Conservation (phyloP, 2,797 vertebrate species). For the Hipposideros larvatus region DNA sequence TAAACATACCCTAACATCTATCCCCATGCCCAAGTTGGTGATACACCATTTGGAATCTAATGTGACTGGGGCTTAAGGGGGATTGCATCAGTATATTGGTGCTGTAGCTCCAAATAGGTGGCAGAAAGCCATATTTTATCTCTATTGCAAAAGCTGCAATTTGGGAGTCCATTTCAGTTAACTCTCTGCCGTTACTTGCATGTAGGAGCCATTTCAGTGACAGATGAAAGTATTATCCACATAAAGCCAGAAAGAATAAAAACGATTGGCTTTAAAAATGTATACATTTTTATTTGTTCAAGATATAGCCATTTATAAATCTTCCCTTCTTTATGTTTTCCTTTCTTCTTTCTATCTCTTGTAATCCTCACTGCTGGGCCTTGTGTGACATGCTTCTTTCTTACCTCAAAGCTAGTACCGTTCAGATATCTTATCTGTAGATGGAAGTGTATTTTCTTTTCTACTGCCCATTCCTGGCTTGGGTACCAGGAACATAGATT, state of each 20-base stretch:
- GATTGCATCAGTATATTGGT: not conserved
- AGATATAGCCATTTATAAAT: constrained; percentile 1
- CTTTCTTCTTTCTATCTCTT: not conserved
- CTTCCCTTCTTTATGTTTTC: not conserved
- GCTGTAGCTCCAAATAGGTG: not conserved
- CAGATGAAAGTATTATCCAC: constrained; percentile 37
- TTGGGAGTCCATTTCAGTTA: constrained; percentile 59
- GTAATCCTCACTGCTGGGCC: not conserved
- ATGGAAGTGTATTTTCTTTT: not conserved
- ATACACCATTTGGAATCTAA: not conserved
- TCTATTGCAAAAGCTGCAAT: constrained; percentile 66
- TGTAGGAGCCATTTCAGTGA: constrained; percentile 63
- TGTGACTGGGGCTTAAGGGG: not conserved
- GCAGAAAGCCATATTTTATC: constrained; percentile 67
- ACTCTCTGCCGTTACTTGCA: constrained; percentile 11
- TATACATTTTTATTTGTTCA: constrained; percentile 58
- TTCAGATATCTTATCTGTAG: not conserved
- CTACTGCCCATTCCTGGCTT: not conserved
- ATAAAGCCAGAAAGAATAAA: constrained; percentile 41
- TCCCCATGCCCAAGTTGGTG: not conserved
- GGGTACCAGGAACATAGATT: not conserved
- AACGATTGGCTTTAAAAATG: constrained; percentile 44
- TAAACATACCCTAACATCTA: not conserved
- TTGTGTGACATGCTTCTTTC: constrained; percentile 2
- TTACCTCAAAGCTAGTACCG: not conserved